Percentiles rank a stretch among this genome's conserved stretches.
phyloP scores from a whole-genome alignment of 2,888 invertebrate genomes.

The Helobdella robusta region DNA sequence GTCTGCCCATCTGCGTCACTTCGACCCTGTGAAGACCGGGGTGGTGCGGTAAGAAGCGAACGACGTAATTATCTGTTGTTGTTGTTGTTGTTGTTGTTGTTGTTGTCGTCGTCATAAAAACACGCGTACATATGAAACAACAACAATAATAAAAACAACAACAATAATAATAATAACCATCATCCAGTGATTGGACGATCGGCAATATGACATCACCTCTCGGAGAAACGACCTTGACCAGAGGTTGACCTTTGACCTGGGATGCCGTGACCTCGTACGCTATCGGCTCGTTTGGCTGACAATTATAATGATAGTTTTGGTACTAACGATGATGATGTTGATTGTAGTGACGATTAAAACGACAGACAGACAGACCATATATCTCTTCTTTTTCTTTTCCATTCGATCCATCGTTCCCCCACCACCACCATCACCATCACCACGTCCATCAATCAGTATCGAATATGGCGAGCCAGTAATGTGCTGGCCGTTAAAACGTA shows the following conservation, averaged over 20 bases:
- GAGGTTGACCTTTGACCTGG: neutral
- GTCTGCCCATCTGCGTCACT: constrained; percentile 78
- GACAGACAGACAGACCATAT: too few species aligned
- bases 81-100: neutral
- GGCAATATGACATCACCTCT: constrained; percentile 1
- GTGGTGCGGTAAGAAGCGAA: constrained; percentile 59
- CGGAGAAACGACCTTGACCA: constrained; percentile 1
- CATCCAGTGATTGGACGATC: neutral
- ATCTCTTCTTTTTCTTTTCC: neutral
- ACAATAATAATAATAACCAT: constrained; percentile 1
- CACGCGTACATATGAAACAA: neutral
- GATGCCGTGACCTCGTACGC: neutral
- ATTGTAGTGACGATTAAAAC: too few species aligned
- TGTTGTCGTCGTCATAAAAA: neutral
- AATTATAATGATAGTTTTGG: too few species aligned
- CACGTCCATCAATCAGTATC: constrained; percentile 9
- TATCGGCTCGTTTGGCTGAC: constrained; percentile 8
- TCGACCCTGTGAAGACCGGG: constrained; percentile 89
- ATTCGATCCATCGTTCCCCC: neutral
- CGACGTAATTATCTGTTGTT: constrained; percentile 12
- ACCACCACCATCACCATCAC: neutral
- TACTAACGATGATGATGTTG: too few species aligned
- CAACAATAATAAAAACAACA: constrained; percentile 3
- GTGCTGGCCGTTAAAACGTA: constrained; percentile 95
- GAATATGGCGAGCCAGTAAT: constrained; percentile 90